These are phyloP conservation scores for Chrysina gloriosa DNA, from an alignment of 2,888 invertebrate genomes.

Conservation along the genomic window DNA sequence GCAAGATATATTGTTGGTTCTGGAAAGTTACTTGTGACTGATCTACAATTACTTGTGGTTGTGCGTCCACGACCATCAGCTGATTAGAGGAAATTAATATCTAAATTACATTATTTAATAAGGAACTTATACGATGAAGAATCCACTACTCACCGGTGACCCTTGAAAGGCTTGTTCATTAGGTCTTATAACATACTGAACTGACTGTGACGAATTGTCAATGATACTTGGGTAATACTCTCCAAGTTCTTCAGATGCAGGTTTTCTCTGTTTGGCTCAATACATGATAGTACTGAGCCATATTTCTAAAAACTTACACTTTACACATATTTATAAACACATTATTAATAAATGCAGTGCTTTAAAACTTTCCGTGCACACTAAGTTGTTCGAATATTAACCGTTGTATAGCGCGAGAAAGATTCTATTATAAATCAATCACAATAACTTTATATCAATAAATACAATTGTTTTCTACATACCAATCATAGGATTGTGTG, in stretches of 20 bases:
- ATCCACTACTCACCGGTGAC: slow-evolving; percentile 51
- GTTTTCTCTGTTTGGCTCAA: slow-evolving; percentile 69
- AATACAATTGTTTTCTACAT: slow-evolving; percentile 38
- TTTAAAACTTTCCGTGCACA: slow-evolving; percentile 10
- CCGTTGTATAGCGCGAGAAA: slow-evolving; percentile 12
- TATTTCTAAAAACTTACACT: slow-evolving; percentile 59
- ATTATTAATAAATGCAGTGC: slow-evolving; percentile 3
- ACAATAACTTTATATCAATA: slow-evolving; percentile 30
- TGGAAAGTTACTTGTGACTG: slow-evolving; percentile 57
- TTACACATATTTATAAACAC: slow-evolving; percentile 39
- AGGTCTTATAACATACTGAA: slow-evolving; percentile 59
- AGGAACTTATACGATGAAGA: neutral
- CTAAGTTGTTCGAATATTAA: neutral
- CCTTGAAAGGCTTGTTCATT: slow-evolving; percentile 56
- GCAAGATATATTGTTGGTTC: slow-evolving; percentile 52
- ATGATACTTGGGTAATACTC: slow-evolving; percentile 74
- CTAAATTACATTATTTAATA: slow-evolving; percentile 45
- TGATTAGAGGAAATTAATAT: slow-evolving; percentile 59
- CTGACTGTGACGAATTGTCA: slow-evolving; percentile 56
- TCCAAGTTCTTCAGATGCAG: slow-evolving; percentile 72
- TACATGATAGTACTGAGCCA: slow-evolving; percentile 80
- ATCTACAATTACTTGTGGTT: slow-evolving; percentile 62
- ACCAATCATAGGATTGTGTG: slow-evolving; percentile 23
- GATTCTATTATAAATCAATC: slow-evolving; percentile 35
- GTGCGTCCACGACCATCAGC: slow-evolving; percentile 65